These are phyloP conservation scores for Prunella fulvescens DNA, from an alignment of 2,113 vertebrate species.

Conservation along the genomic window DNA sequence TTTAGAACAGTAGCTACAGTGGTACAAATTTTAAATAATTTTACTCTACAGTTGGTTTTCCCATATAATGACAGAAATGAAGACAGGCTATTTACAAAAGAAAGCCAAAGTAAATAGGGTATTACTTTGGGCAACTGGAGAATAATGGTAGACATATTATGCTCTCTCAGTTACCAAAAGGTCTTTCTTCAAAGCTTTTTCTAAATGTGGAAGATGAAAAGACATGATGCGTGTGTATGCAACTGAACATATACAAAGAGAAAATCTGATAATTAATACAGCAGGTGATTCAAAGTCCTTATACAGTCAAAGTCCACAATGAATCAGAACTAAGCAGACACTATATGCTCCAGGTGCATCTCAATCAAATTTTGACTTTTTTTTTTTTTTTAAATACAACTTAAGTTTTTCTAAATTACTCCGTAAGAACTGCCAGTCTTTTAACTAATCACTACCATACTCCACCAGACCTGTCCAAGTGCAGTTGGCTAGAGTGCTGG, in stretches of 20 bases:
- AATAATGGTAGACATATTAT: neutral
- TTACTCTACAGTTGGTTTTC: neutral
- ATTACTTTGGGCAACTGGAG: neutral
- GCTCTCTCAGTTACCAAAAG: neutral
- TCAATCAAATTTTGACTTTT: neutral
- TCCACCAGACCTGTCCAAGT: constrained; percentile 40
- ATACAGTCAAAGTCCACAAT: neutral
- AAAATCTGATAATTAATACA: neutral
- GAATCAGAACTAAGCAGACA: neutral
- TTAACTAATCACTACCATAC: constrained; percentile 59
- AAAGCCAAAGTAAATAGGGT: neutral
- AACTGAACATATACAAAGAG: neutral
- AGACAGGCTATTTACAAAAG: neutral
- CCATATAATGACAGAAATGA: neutral
- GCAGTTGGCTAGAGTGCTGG: constrained; percentile 4
- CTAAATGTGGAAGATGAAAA: neutral
- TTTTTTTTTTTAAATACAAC: neutral
- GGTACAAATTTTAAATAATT: neutral
- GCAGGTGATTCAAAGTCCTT: neutral
- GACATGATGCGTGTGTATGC: neutral
- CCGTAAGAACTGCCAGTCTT: constrained; percentile 28
- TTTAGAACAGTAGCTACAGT: neutral
- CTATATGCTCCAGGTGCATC: neutral
- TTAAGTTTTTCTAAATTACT: constrained; percentile 18
- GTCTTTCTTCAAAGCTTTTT: neutral